These are phyloP conservation scores for Penaeus japonicus DNA, from an alignment of 1,140 invertebrate genomes.

Conservation along the genomic window DNA sequence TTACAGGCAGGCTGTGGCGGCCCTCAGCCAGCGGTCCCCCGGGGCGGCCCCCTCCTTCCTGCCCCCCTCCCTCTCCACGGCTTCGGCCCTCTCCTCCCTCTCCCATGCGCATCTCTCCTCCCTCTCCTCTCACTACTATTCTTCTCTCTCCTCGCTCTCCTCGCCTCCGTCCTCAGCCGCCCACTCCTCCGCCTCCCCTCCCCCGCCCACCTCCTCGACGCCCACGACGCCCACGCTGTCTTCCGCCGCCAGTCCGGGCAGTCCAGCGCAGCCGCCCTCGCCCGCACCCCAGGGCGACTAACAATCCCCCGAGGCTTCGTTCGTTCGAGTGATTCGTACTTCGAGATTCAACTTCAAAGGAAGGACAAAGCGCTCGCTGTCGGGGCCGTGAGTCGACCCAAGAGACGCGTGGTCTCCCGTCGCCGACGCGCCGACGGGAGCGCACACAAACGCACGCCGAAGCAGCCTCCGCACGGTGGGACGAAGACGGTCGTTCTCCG, in stretches of 20 bases:
- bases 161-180: neutral
- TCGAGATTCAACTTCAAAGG: too few species aligned
- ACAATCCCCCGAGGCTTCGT: too few species aligned
- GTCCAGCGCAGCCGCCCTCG: neutral
- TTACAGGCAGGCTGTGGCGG: conserved; percentile 61
- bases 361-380: too few species aligned
- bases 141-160: too few species aligned
- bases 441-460: too few species aligned
- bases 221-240: neutral
- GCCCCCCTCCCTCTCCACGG: conserved; percentile 6
- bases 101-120: too few species aligned
- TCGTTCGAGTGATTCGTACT: neutral
- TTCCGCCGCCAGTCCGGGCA: conserved; percentile 11
- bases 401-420: too few species aligned
- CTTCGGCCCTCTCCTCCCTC: conserved; percentile 12
- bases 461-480: too few species aligned
- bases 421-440: too few species aligned
- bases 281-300: neutral
- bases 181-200: neutral
- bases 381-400: too few species aligned
- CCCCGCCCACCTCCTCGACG: neutral
- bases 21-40: conserved; percentile 61
- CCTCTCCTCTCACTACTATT: too few species aligned
- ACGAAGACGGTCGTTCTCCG: too few species aligned
- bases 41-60: neutral